These are phyloP conservation scores for Plemyria rubiginata DNA, from an alignment of 2,888 invertebrate genomes.

Conservation along the genomic window DNA sequence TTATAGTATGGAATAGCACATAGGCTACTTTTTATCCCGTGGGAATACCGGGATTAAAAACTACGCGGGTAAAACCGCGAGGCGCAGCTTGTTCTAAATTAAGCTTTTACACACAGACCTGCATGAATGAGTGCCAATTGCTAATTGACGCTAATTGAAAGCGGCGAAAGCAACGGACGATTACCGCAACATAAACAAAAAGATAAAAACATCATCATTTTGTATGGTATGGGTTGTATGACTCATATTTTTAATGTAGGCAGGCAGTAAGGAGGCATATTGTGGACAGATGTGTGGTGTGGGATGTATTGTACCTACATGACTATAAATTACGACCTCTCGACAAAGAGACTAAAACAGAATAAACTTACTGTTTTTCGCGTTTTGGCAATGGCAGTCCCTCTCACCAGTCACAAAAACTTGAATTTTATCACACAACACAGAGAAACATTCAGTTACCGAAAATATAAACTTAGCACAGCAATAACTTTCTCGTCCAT, in stretches of 20 bases:
- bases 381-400: constrained; percentile 10
- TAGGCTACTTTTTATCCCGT: too few species aligned
- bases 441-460: constrained; percentile 48
- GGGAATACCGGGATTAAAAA: too few species aligned
- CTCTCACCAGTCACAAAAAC: constrained; percentile 19
- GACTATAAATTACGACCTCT: neutral
- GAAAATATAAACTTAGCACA: neutral
- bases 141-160: constrained; percentile 54
- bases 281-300: constrained; percentile 30
- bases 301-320: neutral
- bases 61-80: too few species aligned
- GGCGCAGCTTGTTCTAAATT: too few species aligned
- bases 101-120: neutral
- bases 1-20: too few species aligned
- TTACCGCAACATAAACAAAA: constrained; percentile 51
- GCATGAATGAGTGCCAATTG: constrained; percentile 18
- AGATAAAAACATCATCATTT: constrained; percentile 37
- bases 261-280: constrained; percentile 14
- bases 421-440: constrained; percentile 33
- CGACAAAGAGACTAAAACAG: constrained; percentile 6
- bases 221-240: constrained; percentile 21
- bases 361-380: constrained; percentile 43
- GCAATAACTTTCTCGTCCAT: constrained; percentile 68
- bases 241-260: constrained; percentile 23
- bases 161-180: constrained; percentile 41